Evolutionary conservation across 2,113 vertebrate genomes (phyloP).

Genomic region (Halichoerus grypus): DNA sequence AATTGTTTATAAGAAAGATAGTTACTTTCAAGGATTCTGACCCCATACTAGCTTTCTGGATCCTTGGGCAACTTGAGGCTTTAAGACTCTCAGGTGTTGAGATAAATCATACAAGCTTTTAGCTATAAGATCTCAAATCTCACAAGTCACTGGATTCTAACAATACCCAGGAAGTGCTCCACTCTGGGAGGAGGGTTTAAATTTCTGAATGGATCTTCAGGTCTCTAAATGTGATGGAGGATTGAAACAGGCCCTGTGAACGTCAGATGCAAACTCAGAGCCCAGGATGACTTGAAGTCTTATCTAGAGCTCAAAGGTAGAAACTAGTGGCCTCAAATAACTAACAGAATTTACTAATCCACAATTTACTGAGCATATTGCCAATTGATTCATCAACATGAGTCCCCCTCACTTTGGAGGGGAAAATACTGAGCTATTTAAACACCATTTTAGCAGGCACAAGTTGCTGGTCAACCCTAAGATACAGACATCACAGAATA

Average conservation of each 20-base stretch:
- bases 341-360: neutral
- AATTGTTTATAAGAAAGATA: neutral
- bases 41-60: neutral
- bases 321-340: neutral
- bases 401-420: neutral
- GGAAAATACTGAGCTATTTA: neutral
- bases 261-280: neutral
- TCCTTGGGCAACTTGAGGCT: neutral
- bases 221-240: neutral
- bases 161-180: neutral
- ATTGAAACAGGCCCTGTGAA: neutral
- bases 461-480: neutral
- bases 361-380: neutral
- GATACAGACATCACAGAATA: neutral
- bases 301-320: neutral
- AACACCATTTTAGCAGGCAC: neutral
- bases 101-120: neutral
- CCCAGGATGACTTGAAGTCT: neutral
- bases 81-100: neutral
- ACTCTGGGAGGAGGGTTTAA: neutral
- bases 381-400: neutral
- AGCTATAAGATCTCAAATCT: neutral
- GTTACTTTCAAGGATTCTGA: neutral
- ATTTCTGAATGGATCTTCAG: neutral
- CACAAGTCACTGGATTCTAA: neutral